Conservation (phyloP, 2,113 vertebrate species). For the Ptilorrhoa leucosticta region DNA sequence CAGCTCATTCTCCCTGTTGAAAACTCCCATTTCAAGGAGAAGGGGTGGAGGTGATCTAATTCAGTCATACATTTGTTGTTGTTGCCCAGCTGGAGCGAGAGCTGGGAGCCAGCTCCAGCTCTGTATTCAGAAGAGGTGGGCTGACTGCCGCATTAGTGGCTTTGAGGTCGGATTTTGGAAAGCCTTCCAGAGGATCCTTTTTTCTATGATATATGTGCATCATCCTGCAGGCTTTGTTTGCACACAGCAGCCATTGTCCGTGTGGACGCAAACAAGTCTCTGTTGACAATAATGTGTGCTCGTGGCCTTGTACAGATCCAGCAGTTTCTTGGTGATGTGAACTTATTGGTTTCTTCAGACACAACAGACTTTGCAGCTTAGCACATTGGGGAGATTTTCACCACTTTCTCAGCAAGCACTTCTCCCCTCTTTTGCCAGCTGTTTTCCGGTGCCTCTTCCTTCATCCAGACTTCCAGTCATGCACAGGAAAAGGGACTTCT, state of each 20-base stretch:
- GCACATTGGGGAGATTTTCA: neutral
- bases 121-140: neutral
- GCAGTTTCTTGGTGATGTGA: neutral
- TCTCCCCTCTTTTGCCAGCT: neutral
- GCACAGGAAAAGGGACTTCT: neutral
- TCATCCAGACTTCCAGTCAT: neutral
- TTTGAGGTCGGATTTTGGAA: neutral
- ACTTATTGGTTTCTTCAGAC: neutral
- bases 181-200: neutral
- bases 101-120: neutral
- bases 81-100: neutral
- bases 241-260: neutral
- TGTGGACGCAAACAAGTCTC: neutral
- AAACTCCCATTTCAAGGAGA: neutral
- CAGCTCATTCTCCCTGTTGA: neutral
- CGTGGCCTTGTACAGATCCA: neutral
- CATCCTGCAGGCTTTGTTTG: neutral
- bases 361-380: neutral
- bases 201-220: neutral
- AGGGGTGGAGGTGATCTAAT: neutral
- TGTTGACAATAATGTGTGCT: neutral
- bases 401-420: neutral
- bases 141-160: neutral
- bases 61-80: rapidly evolving
- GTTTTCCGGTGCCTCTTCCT: neutral